phyloP scores from a whole-genome alignment of 2,888 invertebrate species.

The Lymantria dispar region DNA sequence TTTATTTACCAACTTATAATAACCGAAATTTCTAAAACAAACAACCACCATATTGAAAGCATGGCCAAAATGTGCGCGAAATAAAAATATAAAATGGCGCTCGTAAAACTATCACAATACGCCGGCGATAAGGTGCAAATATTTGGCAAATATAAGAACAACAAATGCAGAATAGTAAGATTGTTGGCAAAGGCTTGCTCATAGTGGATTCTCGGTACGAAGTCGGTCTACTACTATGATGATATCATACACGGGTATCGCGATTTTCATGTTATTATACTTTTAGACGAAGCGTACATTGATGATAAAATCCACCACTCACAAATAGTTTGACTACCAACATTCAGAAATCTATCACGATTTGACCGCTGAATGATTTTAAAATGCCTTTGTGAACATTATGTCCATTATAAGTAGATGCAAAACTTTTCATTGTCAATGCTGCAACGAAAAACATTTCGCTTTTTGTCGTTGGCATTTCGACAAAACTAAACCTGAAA shows the following conservation, averaged over 20 bases:
- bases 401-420: background rate
- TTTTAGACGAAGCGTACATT: constrained; percentile 32
- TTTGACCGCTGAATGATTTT: constrained; percentile 6
- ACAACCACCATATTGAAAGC: constrained; percentile 47
- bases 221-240: constrained; percentile 33
- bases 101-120: constrained; percentile 64
- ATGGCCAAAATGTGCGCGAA: constrained; percentile 47
- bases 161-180: constrained; percentile 66
- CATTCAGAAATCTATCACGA: constrained; percentile 22
- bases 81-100: constrained; percentile 51
- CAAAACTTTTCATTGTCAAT: constrained; percentile 12
- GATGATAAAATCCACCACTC: constrained; percentile 31
- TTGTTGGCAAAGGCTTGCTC: constrained; percentile 61
- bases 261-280: constrained; percentile 37
- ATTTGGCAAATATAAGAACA: constrained; percentile 73
- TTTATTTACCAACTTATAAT: background rate
- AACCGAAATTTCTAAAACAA: constrained; percentile 39
- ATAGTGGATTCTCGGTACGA: constrained; percentile 44
- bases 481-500: constrained; percentile 7
- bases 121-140: constrained; percentile 64
- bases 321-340: constrained; percentile 17
- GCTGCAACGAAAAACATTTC: constrained; percentile 14
- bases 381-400: constrained; percentile 5
- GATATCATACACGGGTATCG: constrained; percentile 48
- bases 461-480: constrained; percentile 12